phyloP scores from a whole-genome alignment of 2,797 vertebrate species.

The Pseudochirops corinnae region DNA sequence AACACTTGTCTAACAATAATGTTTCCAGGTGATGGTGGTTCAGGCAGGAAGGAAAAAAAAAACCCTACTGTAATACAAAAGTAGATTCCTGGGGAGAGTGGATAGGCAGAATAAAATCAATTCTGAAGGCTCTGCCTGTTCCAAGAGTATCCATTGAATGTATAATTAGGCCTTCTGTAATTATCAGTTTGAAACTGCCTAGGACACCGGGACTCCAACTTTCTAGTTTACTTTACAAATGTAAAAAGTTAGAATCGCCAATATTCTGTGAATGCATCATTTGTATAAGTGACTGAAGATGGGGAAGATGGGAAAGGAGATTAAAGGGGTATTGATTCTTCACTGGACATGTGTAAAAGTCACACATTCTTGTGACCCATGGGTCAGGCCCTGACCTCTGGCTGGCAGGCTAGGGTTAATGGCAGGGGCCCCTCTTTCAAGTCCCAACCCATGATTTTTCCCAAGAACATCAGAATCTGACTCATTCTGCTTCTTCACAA shows the following conservation, averaged over 20 bases:
- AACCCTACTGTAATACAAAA: not conserved
- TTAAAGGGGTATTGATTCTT: slow-evolving; percentile 55
- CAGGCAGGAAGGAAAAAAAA: not conserved
- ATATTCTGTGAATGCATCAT: slow-evolving; percentile 76
- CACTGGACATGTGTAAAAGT: slow-evolving; percentile 38
- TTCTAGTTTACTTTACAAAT: slow-evolving; percentile 83
- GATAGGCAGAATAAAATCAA: slow-evolving; percentile 35
- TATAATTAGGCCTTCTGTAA: slow-evolving; percentile 77
- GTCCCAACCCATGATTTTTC: not conserved
- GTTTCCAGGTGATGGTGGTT: fast-evolving
- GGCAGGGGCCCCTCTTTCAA: not conserved
- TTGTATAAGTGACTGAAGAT: slow-evolving; percentile 71
- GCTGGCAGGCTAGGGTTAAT: not conserved
- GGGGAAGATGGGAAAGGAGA: slow-evolving; percentile 69
- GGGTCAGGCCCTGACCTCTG: not conserved
- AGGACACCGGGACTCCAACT: slow-evolving; percentile 77
- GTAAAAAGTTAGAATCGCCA: slow-evolving; percentile 81
- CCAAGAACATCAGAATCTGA: not conserved
- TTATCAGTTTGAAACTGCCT: slow-evolving; percentile 78
- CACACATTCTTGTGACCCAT: not conserved
- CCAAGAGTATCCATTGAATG: slow-evolving; percentile 69
- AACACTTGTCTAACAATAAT: fast-evolving
- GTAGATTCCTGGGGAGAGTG: slow-evolving; percentile 28
- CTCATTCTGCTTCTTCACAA: not conserved
- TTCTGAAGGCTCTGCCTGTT: slow-evolving; percentile 49